A percentile compares a stretch with the other conserved stretches of the same genome.
Conservation (phyloP, 1,140 invertebrate genomes). For the Phortica variegata region DNA sequence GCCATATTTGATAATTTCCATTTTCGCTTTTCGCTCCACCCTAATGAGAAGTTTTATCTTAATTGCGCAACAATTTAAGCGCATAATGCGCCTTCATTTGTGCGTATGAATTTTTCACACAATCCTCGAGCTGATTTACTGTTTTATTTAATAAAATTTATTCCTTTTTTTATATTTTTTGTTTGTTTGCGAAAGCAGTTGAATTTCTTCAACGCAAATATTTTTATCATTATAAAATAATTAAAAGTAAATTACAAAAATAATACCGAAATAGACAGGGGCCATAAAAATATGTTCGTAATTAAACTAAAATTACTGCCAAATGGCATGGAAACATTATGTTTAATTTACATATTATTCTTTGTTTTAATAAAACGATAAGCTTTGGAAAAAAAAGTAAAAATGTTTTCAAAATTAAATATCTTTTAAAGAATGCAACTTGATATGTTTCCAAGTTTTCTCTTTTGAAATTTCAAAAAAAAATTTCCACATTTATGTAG, state of each 20-base stretch:
- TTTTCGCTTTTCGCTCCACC: not conserved
- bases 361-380: too few species aligned
- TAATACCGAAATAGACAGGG: too few species aligned
- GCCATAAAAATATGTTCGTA: too few species aligned
- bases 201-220: not conserved
- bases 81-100: conserved; percentile 28
- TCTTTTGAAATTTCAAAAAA: too few species aligned
- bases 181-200: not conserved
- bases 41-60: conserved; percentile 12
- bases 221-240: conserved; percentile 24
- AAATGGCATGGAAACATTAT: too few species aligned
- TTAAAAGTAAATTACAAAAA: conserved; percentile 36
- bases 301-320: too few species aligned
- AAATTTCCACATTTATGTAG: too few species aligned
- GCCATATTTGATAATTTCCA: conserved; percentile 12
- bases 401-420: too few species aligned
- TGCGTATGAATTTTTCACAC: conserved; percentile 13
- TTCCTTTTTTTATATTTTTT: conserved; percentile 25
- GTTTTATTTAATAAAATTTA: conserved; percentile 40
- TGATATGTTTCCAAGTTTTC: too few species aligned
- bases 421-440: too few species aligned
- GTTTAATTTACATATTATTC: too few species aligned
- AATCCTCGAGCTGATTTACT: conserved; percentile 12
- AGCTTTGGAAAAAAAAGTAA: too few species aligned
- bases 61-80: conserved; percentile 45